Evolutionary conservation across 2,797 vertebrate species (phyloP).

Genomic region (Mormyrops boulengeri): DNA sequence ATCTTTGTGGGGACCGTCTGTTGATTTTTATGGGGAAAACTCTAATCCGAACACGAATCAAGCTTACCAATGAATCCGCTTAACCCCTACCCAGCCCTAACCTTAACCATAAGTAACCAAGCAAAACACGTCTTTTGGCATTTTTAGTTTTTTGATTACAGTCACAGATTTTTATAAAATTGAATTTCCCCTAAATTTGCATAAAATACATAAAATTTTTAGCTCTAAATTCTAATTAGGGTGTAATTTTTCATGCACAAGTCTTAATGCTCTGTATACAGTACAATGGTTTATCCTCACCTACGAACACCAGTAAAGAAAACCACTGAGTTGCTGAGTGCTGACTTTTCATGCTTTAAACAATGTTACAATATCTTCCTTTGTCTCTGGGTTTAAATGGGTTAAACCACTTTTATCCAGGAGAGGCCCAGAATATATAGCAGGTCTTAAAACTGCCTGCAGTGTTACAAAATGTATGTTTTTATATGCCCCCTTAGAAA

Average conservation of each 20-base stretch:
- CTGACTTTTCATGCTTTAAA: conserved; percentile 2
- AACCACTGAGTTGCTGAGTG: not conserved
- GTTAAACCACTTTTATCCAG: not conserved
- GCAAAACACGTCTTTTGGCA: not conserved
- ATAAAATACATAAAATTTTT: not conserved
- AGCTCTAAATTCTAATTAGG: not conserved
- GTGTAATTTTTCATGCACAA: not conserved
- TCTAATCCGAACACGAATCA: not conserved
- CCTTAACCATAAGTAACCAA: not conserved
- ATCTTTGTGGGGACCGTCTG: not conserved
- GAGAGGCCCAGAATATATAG: not conserved
- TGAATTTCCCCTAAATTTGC: not conserved
- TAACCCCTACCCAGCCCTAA: not conserved
- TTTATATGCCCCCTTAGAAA: not conserved
- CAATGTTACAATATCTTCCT: not conserved
- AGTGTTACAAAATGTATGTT: not conserved
- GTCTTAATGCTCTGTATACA: not conserved
- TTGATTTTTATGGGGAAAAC: not conserved
- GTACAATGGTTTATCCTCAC: not conserved
- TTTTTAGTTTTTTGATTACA: not conserved
- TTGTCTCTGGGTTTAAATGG: not conserved
- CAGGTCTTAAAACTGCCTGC: not conserved
- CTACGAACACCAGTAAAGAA: not conserved
- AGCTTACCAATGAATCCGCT: not conserved
- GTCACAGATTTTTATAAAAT: not conserved